Conservation (phyloP, 2,113 vertebrate species). For the Thryonomys swinderianus region DNA sequence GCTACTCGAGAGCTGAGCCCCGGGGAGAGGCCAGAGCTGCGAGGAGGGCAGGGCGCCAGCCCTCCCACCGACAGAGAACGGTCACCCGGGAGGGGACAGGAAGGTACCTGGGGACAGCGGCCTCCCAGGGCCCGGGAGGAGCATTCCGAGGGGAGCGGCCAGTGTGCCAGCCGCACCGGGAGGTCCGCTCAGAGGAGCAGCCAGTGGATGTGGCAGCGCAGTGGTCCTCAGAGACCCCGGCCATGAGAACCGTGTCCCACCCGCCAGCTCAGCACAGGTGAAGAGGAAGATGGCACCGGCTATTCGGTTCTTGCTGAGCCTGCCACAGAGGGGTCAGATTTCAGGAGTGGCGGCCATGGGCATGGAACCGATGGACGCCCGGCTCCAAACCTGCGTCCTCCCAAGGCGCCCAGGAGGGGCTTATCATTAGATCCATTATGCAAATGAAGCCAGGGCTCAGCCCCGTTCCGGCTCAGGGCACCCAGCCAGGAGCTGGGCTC, state of each 20-base stretch:
- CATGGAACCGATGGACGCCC: not conserved
- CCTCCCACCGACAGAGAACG: not conserved
- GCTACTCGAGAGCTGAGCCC: not conserved
- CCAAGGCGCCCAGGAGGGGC: not conserved
- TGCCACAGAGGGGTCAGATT: not conserved
- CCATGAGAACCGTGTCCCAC: not conserved
- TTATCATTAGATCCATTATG: not conserved
- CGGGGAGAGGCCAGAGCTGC: not conserved
- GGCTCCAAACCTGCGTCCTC: not conserved
- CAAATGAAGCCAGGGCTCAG: conserved; percentile 28
- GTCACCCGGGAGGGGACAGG: not conserved
- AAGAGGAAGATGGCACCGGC: fast-evolving
- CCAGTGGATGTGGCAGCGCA: not conserved
- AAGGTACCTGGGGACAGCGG: not conserved
- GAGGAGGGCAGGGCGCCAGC: not conserved
- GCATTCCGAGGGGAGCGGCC: not conserved
- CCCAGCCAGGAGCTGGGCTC: not conserved
- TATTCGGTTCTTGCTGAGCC: not conserved
- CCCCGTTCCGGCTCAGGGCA: not conserved
- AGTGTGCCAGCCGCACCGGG: not conserved
- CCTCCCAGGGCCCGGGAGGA: not conserved
- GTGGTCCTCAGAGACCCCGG: not conserved
- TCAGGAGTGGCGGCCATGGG: not conserved
- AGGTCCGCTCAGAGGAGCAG: not conserved
- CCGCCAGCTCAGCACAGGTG: not conserved